These are phyloP conservation scores for Centropus unirufus DNA, from an alignment of 2,113 vertebrate genomes.

Conservation along the genomic window DNA sequence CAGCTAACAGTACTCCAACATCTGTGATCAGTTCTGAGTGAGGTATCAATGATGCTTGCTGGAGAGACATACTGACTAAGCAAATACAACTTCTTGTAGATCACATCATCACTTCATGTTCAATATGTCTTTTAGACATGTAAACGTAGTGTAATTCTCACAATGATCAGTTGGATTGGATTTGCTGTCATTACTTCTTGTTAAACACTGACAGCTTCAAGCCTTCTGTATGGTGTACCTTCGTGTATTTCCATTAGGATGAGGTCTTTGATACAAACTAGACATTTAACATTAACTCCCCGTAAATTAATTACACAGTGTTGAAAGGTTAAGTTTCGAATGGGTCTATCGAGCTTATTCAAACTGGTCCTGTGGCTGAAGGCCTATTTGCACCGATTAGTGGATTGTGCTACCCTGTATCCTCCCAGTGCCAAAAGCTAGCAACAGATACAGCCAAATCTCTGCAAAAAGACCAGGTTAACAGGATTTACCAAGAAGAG, in stretches of 20 bases:
- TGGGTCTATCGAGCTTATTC: neutral
- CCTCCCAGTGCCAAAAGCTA: neutral
- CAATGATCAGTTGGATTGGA: neutral
- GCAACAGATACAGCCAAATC: neutral
- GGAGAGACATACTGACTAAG: neutral
- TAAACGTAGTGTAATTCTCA: neutral
- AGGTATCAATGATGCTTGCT: neutral
- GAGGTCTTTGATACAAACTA: neutral
- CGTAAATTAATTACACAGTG: neutral
- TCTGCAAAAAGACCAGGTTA: neutral
- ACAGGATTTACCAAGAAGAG: neutral
- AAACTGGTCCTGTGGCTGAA: neutral
- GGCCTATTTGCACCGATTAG: neutral
- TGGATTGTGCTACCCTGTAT: neutral
- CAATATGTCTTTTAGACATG: neutral
- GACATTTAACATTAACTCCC: neutral
- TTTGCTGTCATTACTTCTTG: neutral
- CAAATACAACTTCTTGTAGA: neutral
- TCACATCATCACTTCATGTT: neutral
- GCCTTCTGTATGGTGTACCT: neutral
- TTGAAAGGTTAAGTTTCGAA: neutral
- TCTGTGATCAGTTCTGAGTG: neutral
- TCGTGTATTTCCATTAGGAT: neutral
- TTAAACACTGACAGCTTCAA: neutral
- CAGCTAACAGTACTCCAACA: neutral